Evolutionary conservation across 2,888 invertebrate genomes (phyloP).

Genomic region (Caenorhabditis macrosperma): DNA sequence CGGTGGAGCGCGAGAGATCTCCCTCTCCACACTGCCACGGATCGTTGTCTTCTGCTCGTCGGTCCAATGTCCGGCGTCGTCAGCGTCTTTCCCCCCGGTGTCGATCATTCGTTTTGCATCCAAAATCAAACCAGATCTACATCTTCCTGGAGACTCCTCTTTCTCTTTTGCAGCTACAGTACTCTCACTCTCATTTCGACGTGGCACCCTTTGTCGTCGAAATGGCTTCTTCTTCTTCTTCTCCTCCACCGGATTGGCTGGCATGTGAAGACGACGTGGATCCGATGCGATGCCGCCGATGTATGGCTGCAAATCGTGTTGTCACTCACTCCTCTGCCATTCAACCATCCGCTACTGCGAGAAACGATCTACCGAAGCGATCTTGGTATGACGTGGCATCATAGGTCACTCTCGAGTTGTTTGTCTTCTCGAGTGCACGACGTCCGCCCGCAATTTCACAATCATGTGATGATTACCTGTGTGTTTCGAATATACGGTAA

Average conservation of each 20-base stretch:
- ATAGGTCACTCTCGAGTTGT: not conserved
- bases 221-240: not conserved
- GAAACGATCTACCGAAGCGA: not conserved
- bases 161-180: conserved; percentile 15
- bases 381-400: conserved; percentile 1
- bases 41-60: too few relatives aligned
- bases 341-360: not conserved
- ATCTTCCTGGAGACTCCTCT: not conserved
- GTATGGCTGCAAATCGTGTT: conserved; percentile 7
- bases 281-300: not conserved
- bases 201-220: conserved; percentile 10
- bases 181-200: conserved; percentile 33
- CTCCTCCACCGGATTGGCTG: conserved; percentile 18
- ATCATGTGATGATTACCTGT: conserved; percentile 30
- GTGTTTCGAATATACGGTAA: conserved; percentile 24
- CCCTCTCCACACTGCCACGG: too few relatives aligned
- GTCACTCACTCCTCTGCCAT: not conserved
- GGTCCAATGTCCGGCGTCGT: too few relatives aligned
- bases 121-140: conserved; percentile 1
- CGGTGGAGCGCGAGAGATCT: too few relatives aligned
- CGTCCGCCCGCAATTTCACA: conserved; percentile 19
- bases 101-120: not conserved
- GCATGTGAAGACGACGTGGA: conserved; percentile 21
- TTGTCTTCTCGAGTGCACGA: not conserved
- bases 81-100: not conserved